A percentile compares a stretch with the other conserved stretches of the same genome.
phyloP scores from a whole-genome alignment of 2,797 vertebrate species.

The Myripristis jacobus region DNA sequence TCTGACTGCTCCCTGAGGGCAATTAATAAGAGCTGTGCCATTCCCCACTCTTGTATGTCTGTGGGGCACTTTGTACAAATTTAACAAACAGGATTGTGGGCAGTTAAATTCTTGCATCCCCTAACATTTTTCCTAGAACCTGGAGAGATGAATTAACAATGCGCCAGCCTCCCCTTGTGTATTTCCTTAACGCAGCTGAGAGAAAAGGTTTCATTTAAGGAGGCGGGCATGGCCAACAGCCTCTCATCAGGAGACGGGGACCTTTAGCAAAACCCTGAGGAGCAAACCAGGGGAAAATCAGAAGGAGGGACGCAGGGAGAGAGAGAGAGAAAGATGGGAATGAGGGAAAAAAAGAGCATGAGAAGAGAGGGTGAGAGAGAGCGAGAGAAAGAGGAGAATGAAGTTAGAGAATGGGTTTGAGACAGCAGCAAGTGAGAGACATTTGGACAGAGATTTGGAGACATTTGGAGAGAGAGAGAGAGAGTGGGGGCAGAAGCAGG shows the following conservation, averaged over 20 bases:
- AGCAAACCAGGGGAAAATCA: constrained; percentile 27
- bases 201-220: too few relatives aligned
- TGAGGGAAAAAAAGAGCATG: background rate
- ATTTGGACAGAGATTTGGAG: too few relatives aligned
- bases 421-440: constrained; percentile 57
- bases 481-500: constrained; percentile 45
- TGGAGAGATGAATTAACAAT: too few relatives aligned
- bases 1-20: too few relatives aligned
- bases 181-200: too few relatives aligned
- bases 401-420: constrained; percentile 48
- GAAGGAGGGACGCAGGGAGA: constrained; percentile 33
- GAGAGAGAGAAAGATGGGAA: constrained; percentile 21
- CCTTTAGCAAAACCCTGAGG: constrained; percentile 13
- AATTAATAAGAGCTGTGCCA: too few relatives aligned
- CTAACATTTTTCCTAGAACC: too few relatives aligned
- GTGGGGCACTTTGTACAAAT: too few relatives aligned
- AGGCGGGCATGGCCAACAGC: background rate
- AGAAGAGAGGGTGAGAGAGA: constrained; percentile 6
- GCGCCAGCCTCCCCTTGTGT: too few relatives aligned
- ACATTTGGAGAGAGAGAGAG: constrained; percentile 51
- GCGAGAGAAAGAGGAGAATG: constrained; percentile 34
- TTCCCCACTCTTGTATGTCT: too few relatives aligned
- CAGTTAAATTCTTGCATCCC: too few relatives aligned
- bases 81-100: too few relatives aligned
- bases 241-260: constrained; percentile 15